Percentiles rank a stretch among this genome's conserved stretches.
Evolutionary conservation across 2,113 vertebrate species (phyloP).

Genomic region (Erinaceus europaeus): DNA sequence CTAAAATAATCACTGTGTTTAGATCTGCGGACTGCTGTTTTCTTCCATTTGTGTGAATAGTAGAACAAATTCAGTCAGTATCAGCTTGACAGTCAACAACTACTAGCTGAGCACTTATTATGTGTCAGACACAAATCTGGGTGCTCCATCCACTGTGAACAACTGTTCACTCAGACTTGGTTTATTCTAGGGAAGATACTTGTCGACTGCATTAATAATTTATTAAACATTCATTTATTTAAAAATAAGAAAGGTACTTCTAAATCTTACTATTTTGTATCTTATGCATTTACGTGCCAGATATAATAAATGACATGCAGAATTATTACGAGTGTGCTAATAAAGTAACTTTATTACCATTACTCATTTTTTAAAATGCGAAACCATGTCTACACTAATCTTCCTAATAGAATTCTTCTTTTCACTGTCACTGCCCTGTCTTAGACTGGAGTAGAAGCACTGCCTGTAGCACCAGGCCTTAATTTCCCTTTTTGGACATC

Average conservation of each 20-base stretch:
- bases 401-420: not conserved
- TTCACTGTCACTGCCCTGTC: not conserved
- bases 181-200: not conserved
- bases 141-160: not conserved
- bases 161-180: not conserved
- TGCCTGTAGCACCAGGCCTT: not conserved
- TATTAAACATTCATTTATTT: conserved; percentile 19
- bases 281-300: not conserved
- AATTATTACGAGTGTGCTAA: conserved; percentile 4
- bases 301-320: not conserved
- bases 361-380: not conserved
- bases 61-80: not conserved
- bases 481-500: not conserved
- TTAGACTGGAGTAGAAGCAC: not conserved
- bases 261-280: not conserved
- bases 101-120: not conserved
- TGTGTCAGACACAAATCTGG: not conserved
- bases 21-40: not conserved
- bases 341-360: not conserved
- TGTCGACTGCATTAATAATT: conserved; percentile 19
- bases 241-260: conserved; percentile 36
- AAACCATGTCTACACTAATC: not conserved
- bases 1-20: conserved; percentile 16
- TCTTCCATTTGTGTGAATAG: not conserved
- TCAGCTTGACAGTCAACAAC: not conserved